Evolutionary conservation across 2,888 invertebrate species (phyloP).

Genomic region (Nephrotoma appendiculata): DNA sequence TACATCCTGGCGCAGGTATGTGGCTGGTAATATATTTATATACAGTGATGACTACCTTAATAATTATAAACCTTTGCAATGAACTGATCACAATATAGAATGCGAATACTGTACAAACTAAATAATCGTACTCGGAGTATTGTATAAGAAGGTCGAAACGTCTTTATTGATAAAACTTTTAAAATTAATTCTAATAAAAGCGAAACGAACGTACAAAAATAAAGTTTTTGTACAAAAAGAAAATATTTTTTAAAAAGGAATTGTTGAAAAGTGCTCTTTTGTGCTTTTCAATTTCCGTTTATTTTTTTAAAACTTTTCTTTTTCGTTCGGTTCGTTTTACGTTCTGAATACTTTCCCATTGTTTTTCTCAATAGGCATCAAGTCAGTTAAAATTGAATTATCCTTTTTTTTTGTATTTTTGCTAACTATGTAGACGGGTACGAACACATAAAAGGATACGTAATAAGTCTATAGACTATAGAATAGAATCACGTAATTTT

Average conservation of each 20-base stretch:
- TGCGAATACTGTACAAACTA: background rate
- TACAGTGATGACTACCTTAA: background rate
- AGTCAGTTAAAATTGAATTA: background rate
- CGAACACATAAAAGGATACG: too few species aligned
- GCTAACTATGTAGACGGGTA: background rate
- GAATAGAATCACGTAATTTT: background rate
- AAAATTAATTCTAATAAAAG: background rate
- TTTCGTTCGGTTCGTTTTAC: background rate
- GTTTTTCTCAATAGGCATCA: background rate
- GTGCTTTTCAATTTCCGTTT: background rate
- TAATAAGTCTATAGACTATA: background rate
- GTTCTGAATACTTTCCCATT: background rate
- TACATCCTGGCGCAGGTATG: background rate
- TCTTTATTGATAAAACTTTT: background rate
- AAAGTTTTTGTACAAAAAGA: background rate
- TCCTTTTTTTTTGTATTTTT: background rate
- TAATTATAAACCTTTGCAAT: too few species aligned
- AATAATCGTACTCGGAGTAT: background rate
- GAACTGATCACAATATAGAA: background rate
- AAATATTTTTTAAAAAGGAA: background rate
- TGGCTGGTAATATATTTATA: too few species aligned
- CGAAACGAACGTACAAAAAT: background rate
- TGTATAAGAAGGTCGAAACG: background rate
- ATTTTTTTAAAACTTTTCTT: background rate
- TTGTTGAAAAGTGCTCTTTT: background rate